Evolutionary conservation across 92 coral and sea anemone species (phyloP), one percentile per base, ranked within the genome.

Genomic region (Nematostella vectensis): DNA sequence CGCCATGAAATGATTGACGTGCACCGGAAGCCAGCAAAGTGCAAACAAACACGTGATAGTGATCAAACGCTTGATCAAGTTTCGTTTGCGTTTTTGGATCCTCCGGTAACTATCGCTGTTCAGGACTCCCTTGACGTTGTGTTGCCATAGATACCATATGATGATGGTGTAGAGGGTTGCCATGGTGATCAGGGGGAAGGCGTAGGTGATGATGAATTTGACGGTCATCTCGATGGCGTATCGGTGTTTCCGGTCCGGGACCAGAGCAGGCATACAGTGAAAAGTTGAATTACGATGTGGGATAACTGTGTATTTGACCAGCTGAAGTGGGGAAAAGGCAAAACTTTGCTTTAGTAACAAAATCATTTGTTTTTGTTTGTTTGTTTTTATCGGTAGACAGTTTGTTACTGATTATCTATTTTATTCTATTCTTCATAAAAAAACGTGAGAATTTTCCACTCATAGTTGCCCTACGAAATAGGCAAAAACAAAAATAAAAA

Each of bases 1-100:
- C 10, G 68, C 60, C 11, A 71, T 9, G 30, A 78, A 55, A 37
- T 78, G 85, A 54, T 59, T 71, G 60, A 78, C 70, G 47, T 78
- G 85, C 15, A 64, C 79, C 1, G 85, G 85, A 54, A 78, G 47
- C 85, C 85, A 78, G 18, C 85, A 78, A 23, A 71, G 59, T 1
- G 85, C 85, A 56, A 78, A 78, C 18, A 71, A 37, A n/a, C 54
- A 60, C 15, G 72, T 66, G 28, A 55, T 55, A 29, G 57, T 13
- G 9, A 66, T 25, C 55, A 66, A 63, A 16, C 42, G 27, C 25
- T 42, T 66, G 15, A 56, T 66, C 11, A 66, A 48, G 23, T 66
- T 54, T 44, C 33, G 54, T 55, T 66, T 66, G 23, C 72, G 61
- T 27, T 51, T 31, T 22, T 54, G 72, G 18, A 66, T 66, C 21